Base-by-base conservation (phyloP, 2,113 vertebrate species). In the Corydoras sp. region DNA sequence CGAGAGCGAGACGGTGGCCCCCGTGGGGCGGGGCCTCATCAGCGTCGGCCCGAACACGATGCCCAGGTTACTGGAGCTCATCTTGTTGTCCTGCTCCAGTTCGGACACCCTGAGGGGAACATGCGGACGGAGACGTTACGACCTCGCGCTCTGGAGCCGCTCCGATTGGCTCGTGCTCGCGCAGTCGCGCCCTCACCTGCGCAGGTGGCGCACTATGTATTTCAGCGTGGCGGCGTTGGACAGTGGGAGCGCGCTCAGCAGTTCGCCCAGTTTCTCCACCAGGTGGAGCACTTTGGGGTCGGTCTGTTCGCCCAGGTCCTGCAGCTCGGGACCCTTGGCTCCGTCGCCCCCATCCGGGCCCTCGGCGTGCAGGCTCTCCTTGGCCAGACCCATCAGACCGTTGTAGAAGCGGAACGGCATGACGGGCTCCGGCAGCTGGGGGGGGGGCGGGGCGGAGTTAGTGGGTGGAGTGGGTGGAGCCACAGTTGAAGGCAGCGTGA, bases 11-110 rank as follows among this genome's bases (percentile, higher is more conserved):
- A 97, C 87, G 0, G 96, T 97, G 83, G 96, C 95, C 0, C 94
- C 93, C 0, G 92, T 98, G 24, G 95, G 97, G 58, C 93, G 88
- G 0, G 97, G 96, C 1, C 96, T 92, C 90, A 99, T 94, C 82
- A 99, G 85, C 0, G 95, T 95, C 0, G 96, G 97, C 1, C 97
- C 97, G 0, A 99, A 98, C 55, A 99, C 94, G 0, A 99, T 97
- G 62, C 95, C 97, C 73, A 99, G 80, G 85, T 97, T 99, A 81
- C 91, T 90, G 0, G 93, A 86, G 43, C 92, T 95, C 97, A 99
- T 99, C 83, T 98, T 98, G 85, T 98, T 99, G 10, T 95, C 91
- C 18, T 95, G 85, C 11, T 98, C 95, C 30, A 93, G 81, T 68
- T 94, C 93, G 64, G 93, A 89, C 2, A 99, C 93, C 85, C 97